Evolutionary conservation across 2,113 vertebrate genomes (phyloP).

Genomic region (Clupea harengus): DNA sequence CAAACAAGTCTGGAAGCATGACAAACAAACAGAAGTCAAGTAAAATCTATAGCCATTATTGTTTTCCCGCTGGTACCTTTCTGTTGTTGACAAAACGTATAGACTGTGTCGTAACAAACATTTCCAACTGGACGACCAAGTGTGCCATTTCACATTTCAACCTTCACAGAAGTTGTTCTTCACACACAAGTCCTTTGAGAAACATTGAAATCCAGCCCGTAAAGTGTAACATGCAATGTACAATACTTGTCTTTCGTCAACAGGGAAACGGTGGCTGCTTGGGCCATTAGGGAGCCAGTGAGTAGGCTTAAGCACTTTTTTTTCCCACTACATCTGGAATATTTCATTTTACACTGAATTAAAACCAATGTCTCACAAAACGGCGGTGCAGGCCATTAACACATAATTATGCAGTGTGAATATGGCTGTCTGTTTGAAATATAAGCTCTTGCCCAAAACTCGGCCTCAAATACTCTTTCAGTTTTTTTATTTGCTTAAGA

Average conservation of each 20-base stretch:
- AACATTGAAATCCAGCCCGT: background rate
- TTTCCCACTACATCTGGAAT: slow-evolving; percentile 64
- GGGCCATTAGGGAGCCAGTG: slow-evolving; percentile 7
- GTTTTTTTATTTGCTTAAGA: slow-evolving; percentile 49
- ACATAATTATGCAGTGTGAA: slow-evolving; percentile 65
- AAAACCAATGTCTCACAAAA: slow-evolving; percentile 59
- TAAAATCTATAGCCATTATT: slow-evolving; percentile 1
- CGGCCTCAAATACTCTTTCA: slow-evolving; percentile 31
- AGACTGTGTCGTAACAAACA: background rate
- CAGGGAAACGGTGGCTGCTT: slow-evolving; percentile 12
- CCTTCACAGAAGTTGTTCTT: background rate
- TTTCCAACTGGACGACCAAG: background rate
- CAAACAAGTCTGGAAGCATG: slow-evolving; percentile 41
- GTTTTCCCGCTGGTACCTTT: background rate
- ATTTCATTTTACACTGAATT: slow-evolving; percentile 61
- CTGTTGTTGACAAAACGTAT: slow-evolving; percentile 3
- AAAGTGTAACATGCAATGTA: background rate
- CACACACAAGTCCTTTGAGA: slow-evolving; percentile 15
- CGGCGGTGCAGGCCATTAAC: slow-evolving; percentile 57
- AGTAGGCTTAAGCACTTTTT: slow-evolving; percentile 37
- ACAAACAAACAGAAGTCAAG: slow-evolving; percentile 44
- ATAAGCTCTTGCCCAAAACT: slow-evolving; percentile 48
- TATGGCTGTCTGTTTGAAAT: slow-evolving; percentile 54
- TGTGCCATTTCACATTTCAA: background rate
- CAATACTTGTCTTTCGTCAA: slow-evolving; percentile 10